These are phyloP conservation scores for Cheilinus undulatus DNA, from an alignment of 2,113 vertebrate species.

Conservation along the genomic window DNA sequence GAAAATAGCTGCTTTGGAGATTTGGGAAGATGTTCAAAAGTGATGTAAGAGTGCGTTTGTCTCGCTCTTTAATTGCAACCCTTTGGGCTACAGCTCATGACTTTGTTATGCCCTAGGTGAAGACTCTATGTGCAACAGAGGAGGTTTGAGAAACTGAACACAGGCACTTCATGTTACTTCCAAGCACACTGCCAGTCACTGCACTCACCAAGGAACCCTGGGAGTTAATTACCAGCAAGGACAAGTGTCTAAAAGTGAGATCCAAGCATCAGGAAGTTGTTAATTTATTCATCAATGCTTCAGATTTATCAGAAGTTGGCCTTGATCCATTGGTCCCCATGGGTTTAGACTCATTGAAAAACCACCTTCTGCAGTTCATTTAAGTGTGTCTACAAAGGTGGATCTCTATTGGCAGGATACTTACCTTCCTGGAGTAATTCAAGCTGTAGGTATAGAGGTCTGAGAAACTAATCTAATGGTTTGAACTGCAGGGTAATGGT, in stretches of 20 bases:
- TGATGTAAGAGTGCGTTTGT: conserved; percentile 12
- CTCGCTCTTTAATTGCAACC: conserved; percentile 3
- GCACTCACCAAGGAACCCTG: conserved; percentile 39
- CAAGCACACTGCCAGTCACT: conserved; percentile 25
- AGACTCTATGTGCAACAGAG: conserved; percentile 1
- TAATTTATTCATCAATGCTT: conserved; percentile 67
- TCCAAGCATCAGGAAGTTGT: conserved; percentile 42
- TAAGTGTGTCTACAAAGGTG: neutral
- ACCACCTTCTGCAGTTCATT: conserved; percentile 8
- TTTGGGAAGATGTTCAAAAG: conserved; percentile 14
- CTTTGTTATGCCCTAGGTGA: conserved; percentile 25
- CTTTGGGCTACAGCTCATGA: conserved; percentile 49
- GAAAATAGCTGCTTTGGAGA: conserved; percentile 3
- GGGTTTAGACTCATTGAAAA: conserved; percentile 1
- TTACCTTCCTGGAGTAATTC: conserved; percentile 45
- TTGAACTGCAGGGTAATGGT: neutral
- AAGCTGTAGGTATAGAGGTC: neutral
- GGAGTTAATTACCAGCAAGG: conserved; percentile 71
- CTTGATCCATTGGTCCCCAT: conserved; percentile 28
- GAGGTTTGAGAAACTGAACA: conserved; percentile 6
- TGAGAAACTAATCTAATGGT: neutral
- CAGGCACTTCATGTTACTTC: neutral
- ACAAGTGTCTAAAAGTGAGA: conserved; percentile 43
- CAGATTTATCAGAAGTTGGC: conserved; percentile 24
- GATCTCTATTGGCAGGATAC: conserved; percentile 36